Conservation (phyloP, 2,113 vertebrate genomes). For the Percopsis transmontana region DNA sequence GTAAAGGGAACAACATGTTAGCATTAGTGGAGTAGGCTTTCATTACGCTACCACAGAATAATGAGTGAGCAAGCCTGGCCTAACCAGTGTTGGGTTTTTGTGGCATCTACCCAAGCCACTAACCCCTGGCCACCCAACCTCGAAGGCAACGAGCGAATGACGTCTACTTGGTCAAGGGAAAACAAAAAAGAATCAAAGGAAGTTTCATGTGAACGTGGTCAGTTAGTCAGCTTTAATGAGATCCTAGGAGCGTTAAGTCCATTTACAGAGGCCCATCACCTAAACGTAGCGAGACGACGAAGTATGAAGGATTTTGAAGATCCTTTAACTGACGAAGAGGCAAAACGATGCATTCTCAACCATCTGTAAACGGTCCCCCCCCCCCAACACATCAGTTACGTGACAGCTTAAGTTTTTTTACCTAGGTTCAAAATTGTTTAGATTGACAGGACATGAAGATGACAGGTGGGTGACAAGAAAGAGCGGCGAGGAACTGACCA, state of each 20-base stretch:
- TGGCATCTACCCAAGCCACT: conserved; percentile 3
- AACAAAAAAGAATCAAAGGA: conserved; percentile 53
- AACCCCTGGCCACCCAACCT: conserved; percentile 46
- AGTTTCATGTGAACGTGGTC: conserved; percentile 32
- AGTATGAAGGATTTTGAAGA: conserved; percentile 30
- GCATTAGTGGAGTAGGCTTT: conserved; percentile 13
- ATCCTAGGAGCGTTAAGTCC: conserved; percentile 60
- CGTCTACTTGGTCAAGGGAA: conserved; percentile 39
- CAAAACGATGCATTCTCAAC: conserved; percentile 33
- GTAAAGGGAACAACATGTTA: conserved; percentile 20
- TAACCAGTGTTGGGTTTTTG: conserved; percentile 34
- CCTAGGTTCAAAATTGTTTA: neutral
- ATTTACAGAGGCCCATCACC: conserved; percentile 32
- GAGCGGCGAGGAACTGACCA: neutral
- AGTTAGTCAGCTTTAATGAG: conserved; percentile 61
- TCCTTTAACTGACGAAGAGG: conserved; percentile 29
- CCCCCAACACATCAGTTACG: conserved; percentile 4
- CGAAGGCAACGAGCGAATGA: conserved; percentile 45
- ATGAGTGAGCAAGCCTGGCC: conserved; percentile 24
- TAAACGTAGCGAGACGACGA: conserved; percentile 18
- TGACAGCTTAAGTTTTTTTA: conserved; percentile 5
- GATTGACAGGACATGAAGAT: conserved; percentile 5
- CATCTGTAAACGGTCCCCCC: conserved; percentile 34
- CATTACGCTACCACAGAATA: conserved; percentile 14
- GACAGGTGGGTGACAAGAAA: conserved; percentile 10